These are phyloP conservation scores for Acrossocheilus wenchowensis DNA, from an alignment of 2,797 vertebrate species.

Conservation along the genomic window DNA sequence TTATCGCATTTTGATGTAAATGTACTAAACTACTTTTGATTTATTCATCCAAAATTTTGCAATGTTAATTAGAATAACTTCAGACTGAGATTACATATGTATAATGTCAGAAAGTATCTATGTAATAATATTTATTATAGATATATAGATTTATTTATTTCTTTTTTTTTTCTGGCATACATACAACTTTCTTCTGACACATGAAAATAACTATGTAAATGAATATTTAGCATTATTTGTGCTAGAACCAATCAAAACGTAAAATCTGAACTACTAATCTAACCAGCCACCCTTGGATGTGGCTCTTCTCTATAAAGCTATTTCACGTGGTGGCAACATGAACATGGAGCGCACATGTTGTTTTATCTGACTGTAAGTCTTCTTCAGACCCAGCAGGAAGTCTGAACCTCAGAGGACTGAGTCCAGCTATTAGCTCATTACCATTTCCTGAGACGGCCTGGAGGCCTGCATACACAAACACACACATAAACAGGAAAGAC, in stretches of 20 bases:
- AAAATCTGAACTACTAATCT: background rate
- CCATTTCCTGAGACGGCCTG: slow-evolving; percentile 44
- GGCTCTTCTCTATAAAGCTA: background rate
- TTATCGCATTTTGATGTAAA: too few relatives aligned
- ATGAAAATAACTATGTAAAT: background rate
- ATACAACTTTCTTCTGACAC: background rate
- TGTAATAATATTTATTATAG: background rate
- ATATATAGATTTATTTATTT: background rate
- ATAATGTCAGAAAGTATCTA: background rate
- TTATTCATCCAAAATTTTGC: too few relatives aligned
- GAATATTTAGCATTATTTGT: background rate
- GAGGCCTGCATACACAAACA: slow-evolving; percentile 26
- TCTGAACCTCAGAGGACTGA: slow-evolving; percentile 30
- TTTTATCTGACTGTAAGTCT: slow-evolving; percentile 51
- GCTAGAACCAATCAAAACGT: background rate
- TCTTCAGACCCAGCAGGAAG: slow-evolving; percentile 43
- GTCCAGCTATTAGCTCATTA: slow-evolving; percentile 52
- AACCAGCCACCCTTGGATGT: background rate
- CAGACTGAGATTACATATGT: background rate
- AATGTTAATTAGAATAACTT: background rate
- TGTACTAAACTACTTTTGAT: too few relatives aligned
- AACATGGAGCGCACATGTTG: slow-evolving; percentile 36
- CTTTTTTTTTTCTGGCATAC: background rate
- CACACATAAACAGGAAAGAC: slow-evolving; percentile 55
- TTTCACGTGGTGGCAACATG: background rate